Evolutionary conservation across 1,140 invertebrate genomes (phyloP).

Genomic region (Heliconius eleuchia): DNA sequence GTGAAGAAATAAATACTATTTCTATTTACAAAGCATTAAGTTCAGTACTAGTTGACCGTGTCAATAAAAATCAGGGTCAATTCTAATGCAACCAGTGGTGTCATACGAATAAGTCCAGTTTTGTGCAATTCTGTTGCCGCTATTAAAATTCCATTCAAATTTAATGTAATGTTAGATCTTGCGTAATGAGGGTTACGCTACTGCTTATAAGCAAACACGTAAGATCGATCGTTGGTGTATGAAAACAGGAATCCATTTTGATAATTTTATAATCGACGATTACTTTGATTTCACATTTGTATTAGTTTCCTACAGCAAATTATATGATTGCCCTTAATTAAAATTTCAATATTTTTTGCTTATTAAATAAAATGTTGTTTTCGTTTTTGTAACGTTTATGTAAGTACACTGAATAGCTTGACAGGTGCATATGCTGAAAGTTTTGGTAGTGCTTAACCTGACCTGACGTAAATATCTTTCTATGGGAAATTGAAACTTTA

Average conservation of each 20-base stretch:
- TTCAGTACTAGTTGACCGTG: background rate
- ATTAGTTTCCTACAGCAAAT: background rate
- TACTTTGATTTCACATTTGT: slow-evolving; percentile 2
- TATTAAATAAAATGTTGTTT: background rate
- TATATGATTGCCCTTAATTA: background rate
- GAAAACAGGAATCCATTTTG: slow-evolving; percentile 21
- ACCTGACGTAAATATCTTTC: too few relatives aligned
- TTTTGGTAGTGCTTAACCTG: background rate
- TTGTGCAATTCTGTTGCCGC: slow-evolving; percentile 1
- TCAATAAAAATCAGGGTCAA: slow-evolving; percentile 10
- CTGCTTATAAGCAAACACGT: slow-evolving; percentile 17
- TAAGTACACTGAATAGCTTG: background rate
- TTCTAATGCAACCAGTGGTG: slow-evolving; percentile 11
- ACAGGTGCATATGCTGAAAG: background rate
- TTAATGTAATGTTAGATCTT: slow-evolving; percentile 7
- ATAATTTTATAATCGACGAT: slow-evolving; percentile 1
- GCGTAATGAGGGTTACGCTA: slow-evolving; percentile 17
- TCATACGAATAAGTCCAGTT: slow-evolving; percentile 2
- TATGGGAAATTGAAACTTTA: background rate
- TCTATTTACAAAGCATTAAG: slow-evolving; percentile 2
- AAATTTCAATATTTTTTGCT: background rate
- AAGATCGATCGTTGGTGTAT: slow-evolving; percentile 17
- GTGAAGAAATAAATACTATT: background rate
- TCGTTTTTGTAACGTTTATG: background rate
- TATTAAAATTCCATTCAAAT: slow-evolving; percentile 20